Evolutionary conservation across 2,113 vertebrate species (phyloP).

Genomic region (Sialia sialis): DNA sequence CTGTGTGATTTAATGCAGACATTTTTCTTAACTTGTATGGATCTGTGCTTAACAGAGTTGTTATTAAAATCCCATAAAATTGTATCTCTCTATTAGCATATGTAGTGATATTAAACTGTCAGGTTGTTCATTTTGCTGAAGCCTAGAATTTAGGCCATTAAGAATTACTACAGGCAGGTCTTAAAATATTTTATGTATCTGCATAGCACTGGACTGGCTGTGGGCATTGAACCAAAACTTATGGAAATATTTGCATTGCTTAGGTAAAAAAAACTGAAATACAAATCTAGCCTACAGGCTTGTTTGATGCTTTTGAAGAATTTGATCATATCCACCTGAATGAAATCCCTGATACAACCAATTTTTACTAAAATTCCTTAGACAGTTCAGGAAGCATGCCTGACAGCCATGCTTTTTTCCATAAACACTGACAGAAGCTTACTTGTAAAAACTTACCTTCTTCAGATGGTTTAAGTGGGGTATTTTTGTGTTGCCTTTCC

Average conservation of each 20-base stretch:
- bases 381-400: background rate
- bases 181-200: background rate
- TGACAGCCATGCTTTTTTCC: background rate
- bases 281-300: background rate
- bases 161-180: background rate
- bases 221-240: background rate
- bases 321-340: background rate
- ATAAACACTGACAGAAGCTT: background rate
- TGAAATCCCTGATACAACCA: background rate
- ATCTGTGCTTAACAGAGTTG: background rate
- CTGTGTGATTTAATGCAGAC: background rate
- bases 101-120: background rate
- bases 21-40: background rate
- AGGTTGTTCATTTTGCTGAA: background rate
- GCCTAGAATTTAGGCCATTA: background rate
- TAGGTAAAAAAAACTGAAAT: background rate
- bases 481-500: background rate
- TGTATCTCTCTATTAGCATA: background rate
- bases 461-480: background rate
- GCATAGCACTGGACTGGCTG: background rate
- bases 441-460: background rate
- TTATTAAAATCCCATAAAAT: background rate
- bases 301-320: background rate
- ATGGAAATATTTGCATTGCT: background rate
- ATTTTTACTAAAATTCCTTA: background rate